Conservation (phyloP, 2,888 invertebrate genomes). For the Lottia scabra region DNA sequence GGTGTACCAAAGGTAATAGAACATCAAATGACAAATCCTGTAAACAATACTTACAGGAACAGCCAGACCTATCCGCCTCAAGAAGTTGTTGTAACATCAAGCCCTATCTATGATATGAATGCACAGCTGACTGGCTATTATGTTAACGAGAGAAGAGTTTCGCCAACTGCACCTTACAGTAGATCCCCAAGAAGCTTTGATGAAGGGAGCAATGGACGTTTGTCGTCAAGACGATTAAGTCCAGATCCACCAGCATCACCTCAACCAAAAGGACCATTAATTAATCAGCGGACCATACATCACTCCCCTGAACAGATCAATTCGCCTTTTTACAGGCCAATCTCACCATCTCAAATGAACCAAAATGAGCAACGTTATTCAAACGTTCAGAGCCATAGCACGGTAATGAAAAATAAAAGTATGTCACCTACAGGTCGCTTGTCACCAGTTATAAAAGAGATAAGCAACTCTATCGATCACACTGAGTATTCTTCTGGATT, state of each 20-base stretch:
- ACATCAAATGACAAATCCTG: background rate
- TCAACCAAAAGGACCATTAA: background rate
- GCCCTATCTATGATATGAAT: too few species aligned
- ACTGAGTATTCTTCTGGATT: background rate
- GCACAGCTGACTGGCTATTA: too few species aligned
- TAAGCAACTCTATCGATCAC: background rate
- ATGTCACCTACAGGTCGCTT: background rate
- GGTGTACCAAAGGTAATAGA: background rate
- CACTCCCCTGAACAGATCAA: too few species aligned
- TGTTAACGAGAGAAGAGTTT: background rate
- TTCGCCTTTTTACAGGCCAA: background rate
- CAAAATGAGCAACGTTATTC: background rate
- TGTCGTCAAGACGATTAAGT: background rate
- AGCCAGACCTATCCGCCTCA: too few species aligned
- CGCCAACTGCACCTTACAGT: background rate
- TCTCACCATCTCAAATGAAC: background rate
- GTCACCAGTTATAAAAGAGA: background rate
- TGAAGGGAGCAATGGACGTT: background rate
- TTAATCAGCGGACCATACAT: too few species aligned
- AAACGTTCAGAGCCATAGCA: background rate
- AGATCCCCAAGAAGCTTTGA: background rate
- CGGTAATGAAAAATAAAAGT: background rate
- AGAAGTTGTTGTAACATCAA: too few species aligned
- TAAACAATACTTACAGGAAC: background rate
- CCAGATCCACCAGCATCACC: background rate